Evolutionary conservation across 2,797 vertebrate genomes (phyloP), one percentile per base, ranked within the genome.

Genomic region (Squalus acanthias): DNA sequence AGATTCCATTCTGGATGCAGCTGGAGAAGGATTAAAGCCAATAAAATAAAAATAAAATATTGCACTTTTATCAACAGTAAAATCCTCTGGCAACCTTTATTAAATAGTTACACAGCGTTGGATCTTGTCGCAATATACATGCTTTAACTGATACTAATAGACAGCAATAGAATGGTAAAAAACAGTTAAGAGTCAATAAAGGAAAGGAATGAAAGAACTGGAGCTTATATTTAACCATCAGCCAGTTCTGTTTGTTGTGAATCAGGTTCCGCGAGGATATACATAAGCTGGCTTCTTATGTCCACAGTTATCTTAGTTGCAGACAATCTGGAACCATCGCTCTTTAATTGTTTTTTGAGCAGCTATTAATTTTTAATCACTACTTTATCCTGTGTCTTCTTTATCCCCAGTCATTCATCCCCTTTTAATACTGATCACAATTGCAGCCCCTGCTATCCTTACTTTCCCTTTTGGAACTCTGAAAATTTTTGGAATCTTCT

Each of bases 281-380:
- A 24, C 65, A 24, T 93, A 46, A 69, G 65, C 65, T 46, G 33
- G 2, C 20, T 69, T 93, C 20, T 50, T 85, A 17, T 17, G 46
- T 85, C 65, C 65, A 93, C 91, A 93, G 91, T 63, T 46, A 17
- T 1, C 63, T 46, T 67, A 10, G n/a, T 46, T 5, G 9, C 91
- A 93, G 91, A 93, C 91, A 93, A 93, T 93, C 91, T 93, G 91
- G 91, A 93, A 69, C n/a, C 65, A 69, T 93, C 20, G 17, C 65
- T 46, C 65, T 46, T 67, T n/a, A 93, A 69, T 93, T 93, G 91
- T n/a, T 93, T 93, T 93, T 63, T 69, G 39, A 69, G 91, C 65
- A 93, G 91, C 91, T 93, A 93, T 93, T 69, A 93, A 69, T 22
- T 69, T 93, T 93, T 93, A 93, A 93, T 93, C 91, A 46, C n/a